Evolutionary conservation across 2,797 vertebrate genomes (phyloP), one percentile per base, ranked within the genome.

Genomic region (Fistularia commersonii): DNA sequence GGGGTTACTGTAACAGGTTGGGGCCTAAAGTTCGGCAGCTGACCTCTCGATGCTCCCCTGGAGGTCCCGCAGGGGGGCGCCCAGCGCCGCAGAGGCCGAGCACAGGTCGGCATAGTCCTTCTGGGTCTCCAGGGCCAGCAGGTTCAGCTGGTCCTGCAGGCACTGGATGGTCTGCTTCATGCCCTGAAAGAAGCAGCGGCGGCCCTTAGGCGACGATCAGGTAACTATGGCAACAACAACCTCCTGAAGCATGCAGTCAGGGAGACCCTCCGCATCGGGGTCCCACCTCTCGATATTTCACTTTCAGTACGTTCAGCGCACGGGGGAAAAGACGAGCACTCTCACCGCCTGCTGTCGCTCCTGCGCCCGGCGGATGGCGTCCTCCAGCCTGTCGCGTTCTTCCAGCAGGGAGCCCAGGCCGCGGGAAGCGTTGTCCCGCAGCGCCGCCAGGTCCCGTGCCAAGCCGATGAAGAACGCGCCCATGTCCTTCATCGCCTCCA

Each of bases 401-500:
- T 68, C 54, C 61, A 87, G 90, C 68, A 95, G 87, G 6, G 86
- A 52, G 50, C 51, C 62, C 62, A 97, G 82, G 2, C 74, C 86
- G 33, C 53, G 48, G 8, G 66, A 40, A 0, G 85, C 77, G 2
- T 83, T 85, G 60, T 89, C 83, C 3, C 48, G 79, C 64, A 95
- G 74, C 47, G 51, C 74, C 0, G 74, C 79, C 61, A 97, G 80
- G 11, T 76, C 80, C 14, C 57, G 69, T n/a, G 64, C 76, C 53
- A 94, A 64, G 6, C 75, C 41, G 5, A 42, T 55, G 59, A 95
- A 91, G 72, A 91, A 92, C 9, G 14, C 8, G 0, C 85, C 74
- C 48, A 87, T 77, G 67, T 94, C 93, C 83, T 93, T 94, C 77
- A 96, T 86, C 3, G 36, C 38, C 60, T 92, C 90, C 84, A 96